Evolutionary conservation across 2,113 vertebrate species (phyloP).

Genomic region (Oxyura jamaicensis): DNA sequence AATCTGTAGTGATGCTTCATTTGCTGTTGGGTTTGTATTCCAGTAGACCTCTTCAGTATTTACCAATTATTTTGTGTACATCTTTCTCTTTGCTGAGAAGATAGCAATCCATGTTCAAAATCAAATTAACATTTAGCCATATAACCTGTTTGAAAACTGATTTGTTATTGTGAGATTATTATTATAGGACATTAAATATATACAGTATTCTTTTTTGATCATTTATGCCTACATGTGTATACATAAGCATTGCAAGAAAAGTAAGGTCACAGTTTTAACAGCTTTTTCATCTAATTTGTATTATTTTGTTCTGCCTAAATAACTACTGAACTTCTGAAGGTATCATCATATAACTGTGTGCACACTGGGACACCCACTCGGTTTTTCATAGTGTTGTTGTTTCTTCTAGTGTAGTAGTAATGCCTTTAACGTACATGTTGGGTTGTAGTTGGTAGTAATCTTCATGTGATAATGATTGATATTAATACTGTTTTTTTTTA

Average conservation of each 20-base stretch:
- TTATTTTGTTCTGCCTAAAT: not conserved
- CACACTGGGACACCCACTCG: not conserved
- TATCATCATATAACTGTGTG: not conserved
- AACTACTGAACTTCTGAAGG: not conserved
- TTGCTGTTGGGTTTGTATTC: not conserved
- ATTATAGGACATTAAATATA: rapidly evolving
- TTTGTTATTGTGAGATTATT: not conserved
- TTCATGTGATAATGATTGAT: not conserved
- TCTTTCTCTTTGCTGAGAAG: not conserved
- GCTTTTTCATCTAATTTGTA: not conserved
- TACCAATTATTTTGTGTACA: rapidly evolving
- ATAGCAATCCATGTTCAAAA: not conserved
- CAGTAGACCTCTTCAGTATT: not conserved
- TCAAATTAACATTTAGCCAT: not conserved
- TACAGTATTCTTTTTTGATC: not conserved
- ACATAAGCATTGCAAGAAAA: not conserved
- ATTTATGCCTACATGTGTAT: not conserved
- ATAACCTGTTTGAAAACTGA: not conserved
- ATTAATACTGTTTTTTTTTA: not conserved
- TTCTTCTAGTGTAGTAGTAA: not conserved
- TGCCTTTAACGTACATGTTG: not conserved
- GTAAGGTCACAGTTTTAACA: not conserved
- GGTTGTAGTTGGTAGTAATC: not conserved
- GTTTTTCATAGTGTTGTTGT: not conserved
- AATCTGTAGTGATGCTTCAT: not conserved